phyloP scores from a whole-genome alignment of 2,888 invertebrate species.

The Suillia variegata region DNA sequence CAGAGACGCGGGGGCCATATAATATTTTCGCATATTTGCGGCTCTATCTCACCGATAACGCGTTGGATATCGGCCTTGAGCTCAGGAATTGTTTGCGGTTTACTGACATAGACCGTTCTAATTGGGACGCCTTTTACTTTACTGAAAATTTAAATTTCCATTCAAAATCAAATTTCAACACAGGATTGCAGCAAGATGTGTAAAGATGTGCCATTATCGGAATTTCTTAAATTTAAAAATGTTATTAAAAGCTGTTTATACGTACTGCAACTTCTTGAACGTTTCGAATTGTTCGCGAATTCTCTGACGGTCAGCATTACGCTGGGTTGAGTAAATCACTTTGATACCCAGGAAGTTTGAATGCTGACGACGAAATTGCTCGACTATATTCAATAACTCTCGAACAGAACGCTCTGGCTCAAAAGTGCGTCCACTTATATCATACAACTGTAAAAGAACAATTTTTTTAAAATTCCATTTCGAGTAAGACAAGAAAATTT shows the following conservation, averaged over 20 bases:
- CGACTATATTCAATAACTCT: constrained; percentile 55
- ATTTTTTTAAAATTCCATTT: background rate
- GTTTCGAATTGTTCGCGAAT: constrained; percentile 35
- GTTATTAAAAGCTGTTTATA: constrained; percentile 16
- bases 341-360: constrained; percentile 68
- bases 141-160: too few species aligned
- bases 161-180: too few species aligned
- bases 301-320: constrained; percentile 29
- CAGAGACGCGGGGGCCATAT: too few species aligned
- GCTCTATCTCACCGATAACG: too few species aligned
- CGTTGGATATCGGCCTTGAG: too few species aligned
- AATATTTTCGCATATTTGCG: too few species aligned
- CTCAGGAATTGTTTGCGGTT: too few species aligned
- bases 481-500: background rate
- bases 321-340: constrained; percentile 62
- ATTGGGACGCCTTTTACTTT: too few species aligned
- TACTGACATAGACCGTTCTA: too few species aligned
- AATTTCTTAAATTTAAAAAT: too few species aligned
- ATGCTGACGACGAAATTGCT: constrained; percentile 64
- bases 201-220: too few species aligned
- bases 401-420: constrained; percentile 61
- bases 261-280: constrained; percentile 50
- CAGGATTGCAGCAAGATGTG: too few species aligned
- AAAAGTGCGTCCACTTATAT: constrained; percentile 63
- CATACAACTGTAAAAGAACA: constrained; percentile 61